A percentile compares a stretch with the other conserved stretches of the same genome.
These are phyloP conservation scores for Agrilus planipennis DNA, from an alignment of 1,140 invertebrate species.

Conservation along the genomic window DNA sequence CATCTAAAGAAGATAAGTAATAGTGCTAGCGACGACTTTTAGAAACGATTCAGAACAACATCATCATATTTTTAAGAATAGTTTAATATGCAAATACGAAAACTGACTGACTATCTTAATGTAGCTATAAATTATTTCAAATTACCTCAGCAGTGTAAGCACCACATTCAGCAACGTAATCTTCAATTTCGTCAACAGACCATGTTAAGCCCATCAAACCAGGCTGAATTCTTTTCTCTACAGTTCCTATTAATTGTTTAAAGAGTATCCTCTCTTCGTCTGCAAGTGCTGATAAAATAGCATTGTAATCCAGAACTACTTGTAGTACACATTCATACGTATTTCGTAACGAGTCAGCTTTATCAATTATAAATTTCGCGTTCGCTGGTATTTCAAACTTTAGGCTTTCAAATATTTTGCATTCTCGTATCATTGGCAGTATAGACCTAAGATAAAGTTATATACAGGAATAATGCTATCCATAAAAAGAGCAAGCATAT, in stretches of 20 bases:
- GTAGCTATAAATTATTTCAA: constrained; percentile 5
- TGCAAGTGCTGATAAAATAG: constrained; percentile 50
- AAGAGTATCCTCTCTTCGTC: constrained; percentile 46
- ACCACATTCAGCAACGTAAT: constrained; percentile 66
- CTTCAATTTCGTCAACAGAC: constrained; percentile 58
- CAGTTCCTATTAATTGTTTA: constrained; percentile 37
- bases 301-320: constrained; percentile 70
- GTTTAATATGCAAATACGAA: too few relatives aligned
- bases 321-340: constrained; percentile 61
- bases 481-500: not conserved
- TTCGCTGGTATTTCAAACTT: constrained; percentile 53
- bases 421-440: constrained; percentile 51
- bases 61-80: too few relatives aligned
- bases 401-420: constrained; percentile 54
- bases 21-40: too few relatives aligned
- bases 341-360: constrained; percentile 48
- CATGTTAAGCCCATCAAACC: constrained; percentile 70
- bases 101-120: not conserved
- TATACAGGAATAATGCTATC: not conserved
- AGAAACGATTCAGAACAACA: too few relatives aligned
- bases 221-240: constrained; percentile 65
- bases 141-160: constrained; percentile 51
- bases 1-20: too few relatives aligned
- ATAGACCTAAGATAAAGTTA: constrained; percentile 33
- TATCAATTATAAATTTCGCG: constrained; percentile 46